Evolutionary conservation across 2,888 invertebrate species (phyloP).

Genomic region (Mallateleia sp.): DNA sequence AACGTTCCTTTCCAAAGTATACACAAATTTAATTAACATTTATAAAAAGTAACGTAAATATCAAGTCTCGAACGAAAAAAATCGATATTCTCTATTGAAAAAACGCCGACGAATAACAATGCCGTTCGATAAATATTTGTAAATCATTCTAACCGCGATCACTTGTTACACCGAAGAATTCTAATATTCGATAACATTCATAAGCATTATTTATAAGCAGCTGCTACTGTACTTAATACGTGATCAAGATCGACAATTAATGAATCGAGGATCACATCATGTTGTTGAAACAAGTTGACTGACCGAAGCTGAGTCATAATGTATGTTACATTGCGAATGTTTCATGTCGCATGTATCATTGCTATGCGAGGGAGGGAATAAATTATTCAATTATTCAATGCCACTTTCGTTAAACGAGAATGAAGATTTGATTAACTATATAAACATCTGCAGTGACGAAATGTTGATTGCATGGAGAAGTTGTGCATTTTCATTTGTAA

Average conservation of each 20-base stretch:
- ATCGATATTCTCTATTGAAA: no score
- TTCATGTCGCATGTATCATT: conserved; percentile 64
- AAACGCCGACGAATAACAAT: no score
- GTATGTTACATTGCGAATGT: conserved; percentile 60
- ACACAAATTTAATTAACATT: no score
- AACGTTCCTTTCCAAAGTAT: no score
- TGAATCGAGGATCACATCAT: conserved; percentile 50
- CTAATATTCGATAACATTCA: conserved; percentile 52
- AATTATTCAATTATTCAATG: conserved; percentile 78
- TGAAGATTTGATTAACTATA: conserved; percentile 59
- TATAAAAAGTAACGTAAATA: no score
- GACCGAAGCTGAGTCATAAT: conserved; percentile 84
- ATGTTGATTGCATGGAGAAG: conserved; percentile 45
- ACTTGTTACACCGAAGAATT: conserved; percentile 38
- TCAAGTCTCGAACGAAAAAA: no score
- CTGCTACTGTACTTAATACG: conserved; percentile 63
- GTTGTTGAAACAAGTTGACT: conserved; percentile 81
- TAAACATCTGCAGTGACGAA: conserved; percentile 61
- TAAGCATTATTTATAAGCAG: conserved; percentile 51
- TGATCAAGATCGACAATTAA: conserved; percentile 68
- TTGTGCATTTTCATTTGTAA: conserved; percentile 38
- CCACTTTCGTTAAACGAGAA: conserved; percentile 70
- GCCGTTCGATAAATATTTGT: background rate
- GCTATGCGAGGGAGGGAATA: conserved; percentile 73
- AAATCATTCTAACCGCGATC: conserved; percentile 29